These are phyloP conservation scores for Yponomeuta plumbellus DNA, from an alignment of 2,888 invertebrate genomes.

Conservation along the genomic window DNA sequence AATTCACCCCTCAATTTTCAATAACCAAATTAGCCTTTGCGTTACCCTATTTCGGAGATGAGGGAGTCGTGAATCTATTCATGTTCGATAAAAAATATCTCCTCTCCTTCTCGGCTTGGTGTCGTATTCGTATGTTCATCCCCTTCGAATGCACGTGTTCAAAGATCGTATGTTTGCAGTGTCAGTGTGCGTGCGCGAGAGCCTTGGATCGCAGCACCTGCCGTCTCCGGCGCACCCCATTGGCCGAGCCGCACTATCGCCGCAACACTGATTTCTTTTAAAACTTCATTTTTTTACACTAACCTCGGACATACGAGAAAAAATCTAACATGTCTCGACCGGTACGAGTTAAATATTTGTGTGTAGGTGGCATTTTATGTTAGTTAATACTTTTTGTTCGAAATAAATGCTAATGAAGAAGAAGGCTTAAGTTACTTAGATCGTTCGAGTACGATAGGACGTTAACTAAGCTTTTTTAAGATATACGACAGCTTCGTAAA, in stretches of 20 bases:
- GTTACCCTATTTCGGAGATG: slow-evolving; percentile 77
- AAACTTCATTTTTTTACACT: slow-evolving; percentile 65
- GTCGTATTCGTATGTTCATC: slow-evolving; percentile 52
- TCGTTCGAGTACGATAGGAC: background rate
- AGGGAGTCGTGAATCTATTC: slow-evolving; percentile 76
- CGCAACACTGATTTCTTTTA: slow-evolving; percentile 76
- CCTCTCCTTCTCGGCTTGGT: slow-evolving; percentile 45
- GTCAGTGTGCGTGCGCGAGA: slow-evolving; percentile 57
- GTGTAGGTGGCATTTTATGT: slow-evolving; percentile 71
- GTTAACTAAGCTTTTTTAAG: background rate
- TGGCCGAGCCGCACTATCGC: slow-evolving; percentile 66
- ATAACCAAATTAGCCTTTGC: slow-evolving; percentile 78
- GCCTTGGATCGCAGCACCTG: slow-evolving; percentile 63
- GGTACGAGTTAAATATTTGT: slow-evolving; percentile 64
- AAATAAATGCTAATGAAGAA: slow-evolving; percentile 64
- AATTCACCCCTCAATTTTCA: slow-evolving; percentile 77
- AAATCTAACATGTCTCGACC: slow-evolving; percentile 71
- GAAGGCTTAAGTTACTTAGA: slow-evolving; percentile 29
- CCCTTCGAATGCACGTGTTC: slow-evolving; percentile 77
- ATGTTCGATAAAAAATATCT: slow-evolving; percentile 66
- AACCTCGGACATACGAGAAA: slow-evolving; percentile 66
- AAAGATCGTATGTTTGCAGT: slow-evolving; percentile 61
- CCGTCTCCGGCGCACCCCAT: slow-evolving; percentile 67
- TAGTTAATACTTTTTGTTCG: slow-evolving; percentile 59
- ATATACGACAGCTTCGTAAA: background rate